These are phyloP conservation scores for Rhopalosiphum nymphaeae DNA, from an alignment of 2,888 invertebrate genomes.

Conservation along the genomic window DNA sequence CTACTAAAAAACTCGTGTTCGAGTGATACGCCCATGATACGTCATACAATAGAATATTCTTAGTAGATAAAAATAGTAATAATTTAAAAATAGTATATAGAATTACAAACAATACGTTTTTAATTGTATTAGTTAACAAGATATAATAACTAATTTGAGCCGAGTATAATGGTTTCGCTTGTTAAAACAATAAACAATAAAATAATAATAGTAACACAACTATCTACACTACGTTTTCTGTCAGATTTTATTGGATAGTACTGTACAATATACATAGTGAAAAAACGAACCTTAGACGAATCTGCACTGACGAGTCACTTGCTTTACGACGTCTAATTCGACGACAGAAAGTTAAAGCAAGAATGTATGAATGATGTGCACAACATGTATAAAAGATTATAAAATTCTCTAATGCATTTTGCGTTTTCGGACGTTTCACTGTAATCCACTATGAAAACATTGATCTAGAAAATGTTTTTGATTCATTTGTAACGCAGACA, in stretches of 20 bases:
- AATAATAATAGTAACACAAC: neutral
- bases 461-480: neutral
- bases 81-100: neutral
- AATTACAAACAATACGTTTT: neutral
- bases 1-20: neutral
- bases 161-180: neutral
- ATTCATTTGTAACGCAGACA: slow-evolving; percentile 43
- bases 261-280: neutral
- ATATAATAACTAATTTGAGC: neutral
- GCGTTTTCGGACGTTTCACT: slow-evolving; percentile 21
- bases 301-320: neutral
- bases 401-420: neutral
- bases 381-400: neutral
- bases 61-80: neutral
- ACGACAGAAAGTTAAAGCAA: neutral
- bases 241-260: neutral
- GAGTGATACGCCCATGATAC: slow-evolving; percentile 15
- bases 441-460: slow-evolving; percentile 4
- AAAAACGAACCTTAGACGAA: neutral
- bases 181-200: slow-evolving; percentile 15
- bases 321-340: neutral
- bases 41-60: neutral
- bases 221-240: neutral
- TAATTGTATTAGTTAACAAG: slow-evolving; percentile 14
- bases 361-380: neutral